Evolutionary conservation across 2,113 vertebrate genomes (phyloP).

Genomic region (Felis catus): F.catus_Fca126_mat1.0 CM031420.1:6649501-6650000

Average conservation of each 20-base stretch:
- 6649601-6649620: neutral
- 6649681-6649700: neutral
- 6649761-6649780: neutral
- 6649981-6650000: neutral
- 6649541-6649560: neutral
- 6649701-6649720: neutral
- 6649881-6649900: neutral
- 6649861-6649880: neutral
- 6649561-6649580: rapidly evolving
- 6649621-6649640: neutral
- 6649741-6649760: neutral
- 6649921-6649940: neutral
- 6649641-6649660: neutral
- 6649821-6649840: neutral
- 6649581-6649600: too few species aligned
- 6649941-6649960: rapidly evolving
- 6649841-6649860: too few species aligned
- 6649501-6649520: rapidly evolving
- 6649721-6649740: neutral
- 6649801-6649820: neutral
- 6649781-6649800: neutral
- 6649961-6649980: rapidly evolving
- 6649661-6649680: neutral
- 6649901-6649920: rapidly evolving
- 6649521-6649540: neutral